phyloP scores from a whole-genome alignment of 2,113 vertebrate species.

The Rhinoderma darwinii region DNA sequence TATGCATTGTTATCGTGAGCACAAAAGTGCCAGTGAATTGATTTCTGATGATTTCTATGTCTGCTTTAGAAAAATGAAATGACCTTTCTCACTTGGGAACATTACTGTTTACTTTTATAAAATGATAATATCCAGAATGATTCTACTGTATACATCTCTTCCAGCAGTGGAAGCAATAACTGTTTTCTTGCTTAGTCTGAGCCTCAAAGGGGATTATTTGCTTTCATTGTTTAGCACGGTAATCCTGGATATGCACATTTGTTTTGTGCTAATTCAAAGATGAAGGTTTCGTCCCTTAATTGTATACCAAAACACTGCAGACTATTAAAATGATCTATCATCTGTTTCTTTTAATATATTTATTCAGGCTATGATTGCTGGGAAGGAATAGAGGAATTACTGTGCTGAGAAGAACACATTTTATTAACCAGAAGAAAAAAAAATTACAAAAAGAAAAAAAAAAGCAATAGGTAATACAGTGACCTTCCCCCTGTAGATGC shows the following conservation, averaged over 20 bases:
- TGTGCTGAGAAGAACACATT: background rate
- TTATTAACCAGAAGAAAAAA: background rate
- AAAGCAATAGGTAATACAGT: background rate
- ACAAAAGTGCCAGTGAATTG: background rate
- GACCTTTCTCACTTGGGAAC: constrained; percentile 12
- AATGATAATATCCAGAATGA: constrained; percentile 40
- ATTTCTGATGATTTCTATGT: constrained; percentile 15
- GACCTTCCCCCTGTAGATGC: too few species aligned
- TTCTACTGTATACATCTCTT: constrained; percentile 4
- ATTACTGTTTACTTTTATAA: constrained; percentile 34
- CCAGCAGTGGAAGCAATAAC: constrained; percentile 33
- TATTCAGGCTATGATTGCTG: background rate
- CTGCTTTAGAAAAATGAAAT: constrained; percentile 24
- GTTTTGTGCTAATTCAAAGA: constrained; percentile 45
- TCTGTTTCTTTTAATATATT: background rate
- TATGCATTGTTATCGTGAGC: background rate
- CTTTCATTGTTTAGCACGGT: constrained; percentile 23
- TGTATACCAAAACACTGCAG: constrained; percentile 7
- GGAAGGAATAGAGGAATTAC: background rate
- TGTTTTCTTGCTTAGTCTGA: constrained; percentile 10
- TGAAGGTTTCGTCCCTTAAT: constrained; percentile 41
- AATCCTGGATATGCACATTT: constrained; percentile 41
- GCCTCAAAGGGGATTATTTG: constrained; percentile 41
- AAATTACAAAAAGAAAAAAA: background rate
- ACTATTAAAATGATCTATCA: constrained; percentile 25